A percentile compares a stretch with the other conserved stretches of the same genome.
Conservation (phyloP, 2,888 invertebrate genomes). For the Asteroscopus sphinx region DNA sequence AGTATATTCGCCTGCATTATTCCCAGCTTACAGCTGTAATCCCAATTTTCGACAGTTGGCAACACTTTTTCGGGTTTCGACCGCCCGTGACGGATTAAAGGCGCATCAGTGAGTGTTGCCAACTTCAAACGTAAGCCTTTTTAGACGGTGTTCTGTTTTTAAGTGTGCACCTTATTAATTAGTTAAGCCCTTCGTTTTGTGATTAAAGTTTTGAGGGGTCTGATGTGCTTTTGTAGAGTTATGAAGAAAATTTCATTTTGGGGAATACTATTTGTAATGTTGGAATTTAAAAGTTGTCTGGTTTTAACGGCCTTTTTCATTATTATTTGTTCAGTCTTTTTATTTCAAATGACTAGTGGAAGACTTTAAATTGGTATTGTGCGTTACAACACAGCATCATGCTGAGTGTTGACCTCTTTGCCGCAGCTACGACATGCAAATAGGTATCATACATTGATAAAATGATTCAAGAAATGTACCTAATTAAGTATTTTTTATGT, state of each 20-base stretch:
- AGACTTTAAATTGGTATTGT: too few species aligned
- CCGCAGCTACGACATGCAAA: too few species aligned
- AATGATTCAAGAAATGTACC: too few species aligned
- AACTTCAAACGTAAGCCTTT: constrained; percentile 83
- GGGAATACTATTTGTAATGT: background rate
- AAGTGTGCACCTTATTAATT: constrained; percentile 84
- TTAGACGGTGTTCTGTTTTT: constrained; percentile 70
- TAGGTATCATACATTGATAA: too few species aligned
- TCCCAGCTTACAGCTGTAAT: constrained; percentile 76
- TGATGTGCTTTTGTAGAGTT: constrained; percentile 59
- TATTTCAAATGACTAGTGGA: background rate
- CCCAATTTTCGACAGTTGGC: constrained; percentile 72
- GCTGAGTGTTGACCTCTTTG: too few species aligned
- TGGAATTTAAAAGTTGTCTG: background rate
- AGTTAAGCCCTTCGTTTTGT: constrained; percentile 74
- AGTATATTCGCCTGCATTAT: constrained; percentile 64
- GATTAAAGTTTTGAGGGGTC: constrained; percentile 70
- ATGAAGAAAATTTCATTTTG: constrained; percentile 29
- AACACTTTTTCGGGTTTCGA: constrained; percentile 73
- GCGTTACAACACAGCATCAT: too few species aligned
- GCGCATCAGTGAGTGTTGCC: constrained; percentile 67
- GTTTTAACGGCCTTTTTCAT: background rate
- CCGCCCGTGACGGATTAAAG: constrained; percentile 73
- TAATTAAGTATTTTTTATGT: too few species aligned
- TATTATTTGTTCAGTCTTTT: background rate